Base-by-base conservation (phyloP, 1,140 invertebrate genomes). In the Drosophila leontia region DNA sequence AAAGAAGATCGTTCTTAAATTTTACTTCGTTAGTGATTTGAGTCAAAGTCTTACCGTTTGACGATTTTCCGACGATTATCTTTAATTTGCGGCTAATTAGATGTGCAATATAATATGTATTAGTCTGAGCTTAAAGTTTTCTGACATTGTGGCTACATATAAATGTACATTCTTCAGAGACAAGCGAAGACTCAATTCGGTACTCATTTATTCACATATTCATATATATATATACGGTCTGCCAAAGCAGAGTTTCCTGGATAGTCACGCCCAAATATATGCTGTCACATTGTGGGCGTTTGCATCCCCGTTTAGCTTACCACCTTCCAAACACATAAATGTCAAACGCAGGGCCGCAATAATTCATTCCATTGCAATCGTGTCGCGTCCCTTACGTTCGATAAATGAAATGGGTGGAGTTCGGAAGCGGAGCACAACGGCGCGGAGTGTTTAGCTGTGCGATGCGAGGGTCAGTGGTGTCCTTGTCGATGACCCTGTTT, bases 281-380 rank as follows among this genome's bases (percentile, higher is more conserved):
- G 44, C 39, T 60, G 48, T 57, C 48, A 56, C 5, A 64, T 64
- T 61, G 78, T 76, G 71, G 78, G 78, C 56, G 55, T 80, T 59
- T 26, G 23, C 42, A 7, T 39, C n/a, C 23, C 57, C n/a, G 3
- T 57, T 44, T 45, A 44, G 51, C 59, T 47, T 34, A 45, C 62
- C 41, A 57, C 48, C 44, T 63, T 65, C 48, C 77, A 62, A 70
- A 57, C 65, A 68, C 81, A 84, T 84, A 84, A 84, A 80, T 84
- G 81, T 84, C 81, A 84, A 80, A 71, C 58, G 63, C 81, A 80
- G 50, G 56, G 65, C 34, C 60, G 65, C 63, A 64, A 84, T 84
- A 84, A 84, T 80, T 84, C 59, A 84, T 84, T 77, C 56, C 59
- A 50, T 55, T 64, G 65, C 75, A 39, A 17, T n/a, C 59, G 17